phyloP scores from a whole-genome alignment of 2,113 vertebrate genomes.

The Ophthalmolycus amberensis region DNA sequence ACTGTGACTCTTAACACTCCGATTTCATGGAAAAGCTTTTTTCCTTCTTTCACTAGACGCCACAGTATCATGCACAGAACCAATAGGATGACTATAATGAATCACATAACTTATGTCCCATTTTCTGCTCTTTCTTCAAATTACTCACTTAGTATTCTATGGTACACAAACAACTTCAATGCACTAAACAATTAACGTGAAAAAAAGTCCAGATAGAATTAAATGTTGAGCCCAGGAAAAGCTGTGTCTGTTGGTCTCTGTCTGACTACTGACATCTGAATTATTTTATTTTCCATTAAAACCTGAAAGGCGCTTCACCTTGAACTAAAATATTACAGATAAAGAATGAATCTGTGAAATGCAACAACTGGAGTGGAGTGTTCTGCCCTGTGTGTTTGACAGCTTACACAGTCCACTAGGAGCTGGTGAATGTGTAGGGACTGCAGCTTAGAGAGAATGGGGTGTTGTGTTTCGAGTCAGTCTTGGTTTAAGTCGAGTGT shows the following conservation, averaged over 20 bases:
- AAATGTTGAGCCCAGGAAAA: conserved; percentile 12
- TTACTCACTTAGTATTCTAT: background rate
- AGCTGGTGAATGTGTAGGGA: conserved; percentile 47
- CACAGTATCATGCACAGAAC: conserved; percentile 5
- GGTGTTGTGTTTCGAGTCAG: conserved; percentile 52
- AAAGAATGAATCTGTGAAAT: conserved; percentile 29
- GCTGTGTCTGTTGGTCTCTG: background rate
- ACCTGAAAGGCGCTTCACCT: background rate
- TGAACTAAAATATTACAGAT: conserved; percentile 22
- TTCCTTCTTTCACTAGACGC: conserved; percentile 19
- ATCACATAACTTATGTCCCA: conserved; percentile 14
- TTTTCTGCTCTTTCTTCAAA: conserved; percentile 1
- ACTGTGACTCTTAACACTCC: conserved; percentile 45
- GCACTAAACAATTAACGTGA: background rate
- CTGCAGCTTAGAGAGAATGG: conserved; percentile 63
- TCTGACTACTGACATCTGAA: background rate
- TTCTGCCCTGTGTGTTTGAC: conserved; percentile 19
- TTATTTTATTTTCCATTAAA: conserved; percentile 8
- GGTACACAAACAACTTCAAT: conserved; percentile 17
- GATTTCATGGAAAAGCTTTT: conserved; percentile 36
- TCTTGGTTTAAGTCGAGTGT: conserved; percentile 59
- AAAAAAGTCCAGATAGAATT: background rate
- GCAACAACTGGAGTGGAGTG: background rate
- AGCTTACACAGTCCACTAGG: conserved; percentile 34
- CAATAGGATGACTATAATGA: background rate